Evolutionary conservation across 2,113 vertebrate genomes (phyloP).

Genomic region (Serilophus lunatus): DNA sequence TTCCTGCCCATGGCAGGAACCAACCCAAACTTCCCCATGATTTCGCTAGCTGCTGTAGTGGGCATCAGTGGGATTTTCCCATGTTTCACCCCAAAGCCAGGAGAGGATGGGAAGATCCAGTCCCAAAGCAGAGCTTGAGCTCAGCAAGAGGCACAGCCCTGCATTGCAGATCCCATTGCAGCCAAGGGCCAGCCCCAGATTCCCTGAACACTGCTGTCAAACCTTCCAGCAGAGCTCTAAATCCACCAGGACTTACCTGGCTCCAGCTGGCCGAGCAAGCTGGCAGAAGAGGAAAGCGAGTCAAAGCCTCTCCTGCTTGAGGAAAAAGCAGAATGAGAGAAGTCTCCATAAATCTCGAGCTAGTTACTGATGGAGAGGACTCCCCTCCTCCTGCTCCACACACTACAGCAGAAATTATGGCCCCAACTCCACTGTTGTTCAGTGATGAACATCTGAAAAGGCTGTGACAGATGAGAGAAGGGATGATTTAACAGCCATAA

Average conservation of each 20-base stretch:
- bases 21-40: not conserved
- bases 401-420: not conserved
- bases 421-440: not conserved
- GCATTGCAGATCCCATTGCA: not conserved
- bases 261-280: not conserved
- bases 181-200: not conserved
- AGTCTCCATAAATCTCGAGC: not conserved
- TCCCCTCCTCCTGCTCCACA: not conserved
- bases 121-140: not conserved
- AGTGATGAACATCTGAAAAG: slow-evolving; percentile 5
- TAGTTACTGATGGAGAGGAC: not conserved
- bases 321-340: not conserved
- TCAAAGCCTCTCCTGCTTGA: not conserved
- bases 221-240: not conserved
- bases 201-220: not conserved
- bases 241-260: not conserved
- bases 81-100: rapidly evolving
- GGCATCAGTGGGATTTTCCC: not conserved
- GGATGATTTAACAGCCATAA: slow-evolving; percentile 49
- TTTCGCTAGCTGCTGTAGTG: not conserved
- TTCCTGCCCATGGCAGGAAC: not conserved
- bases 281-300: not conserved
- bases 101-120: not conserved
- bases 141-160: rapidly evolving
- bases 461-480: slow-evolving; percentile 14